Evolutionary conservation across 2,888 invertebrate genomes (phyloP).

Genomic region (Hanleya hanleyi): DNA sequence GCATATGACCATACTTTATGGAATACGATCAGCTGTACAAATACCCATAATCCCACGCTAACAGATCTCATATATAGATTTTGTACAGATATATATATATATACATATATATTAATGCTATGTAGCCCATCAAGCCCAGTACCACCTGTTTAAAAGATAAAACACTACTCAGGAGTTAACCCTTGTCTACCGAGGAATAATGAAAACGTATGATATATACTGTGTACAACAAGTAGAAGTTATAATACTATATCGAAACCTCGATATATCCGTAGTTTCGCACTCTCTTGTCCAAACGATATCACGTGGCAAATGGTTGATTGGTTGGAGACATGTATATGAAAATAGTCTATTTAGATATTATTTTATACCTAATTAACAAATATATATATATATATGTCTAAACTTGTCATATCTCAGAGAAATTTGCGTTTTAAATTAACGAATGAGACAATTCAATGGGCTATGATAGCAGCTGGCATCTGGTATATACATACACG

Average conservation of each 20-base stretch:
- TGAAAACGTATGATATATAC: neutral
- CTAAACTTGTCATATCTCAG: neutral
- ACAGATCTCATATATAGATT: neutral
- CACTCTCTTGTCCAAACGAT: too few species aligned
- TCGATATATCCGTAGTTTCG: too few species aligned
- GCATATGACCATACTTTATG: neutral
- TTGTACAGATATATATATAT: neutral
- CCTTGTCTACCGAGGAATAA: neutral
- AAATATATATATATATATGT: neutral
- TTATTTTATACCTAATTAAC: neutral
- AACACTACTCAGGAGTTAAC: neutral
- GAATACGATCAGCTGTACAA: neutral
- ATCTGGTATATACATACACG: neutral
- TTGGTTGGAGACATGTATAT: neutral
- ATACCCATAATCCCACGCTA: neutral
- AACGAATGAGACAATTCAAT: neutral
- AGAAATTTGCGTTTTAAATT: neutral
- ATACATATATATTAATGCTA: neutral
- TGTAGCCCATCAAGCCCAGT: neutral
- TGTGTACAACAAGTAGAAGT: too few species aligned
- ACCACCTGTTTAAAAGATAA: neutral
- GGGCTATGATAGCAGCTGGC: too few species aligned
- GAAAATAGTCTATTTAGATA: slow-evolving; percentile 8
- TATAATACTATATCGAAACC: too few species aligned
- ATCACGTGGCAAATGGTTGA: too few species aligned